Evolutionary conservation across 2,888 invertebrate species (phyloP).

Genomic region (Netelia inedita): DNA sequence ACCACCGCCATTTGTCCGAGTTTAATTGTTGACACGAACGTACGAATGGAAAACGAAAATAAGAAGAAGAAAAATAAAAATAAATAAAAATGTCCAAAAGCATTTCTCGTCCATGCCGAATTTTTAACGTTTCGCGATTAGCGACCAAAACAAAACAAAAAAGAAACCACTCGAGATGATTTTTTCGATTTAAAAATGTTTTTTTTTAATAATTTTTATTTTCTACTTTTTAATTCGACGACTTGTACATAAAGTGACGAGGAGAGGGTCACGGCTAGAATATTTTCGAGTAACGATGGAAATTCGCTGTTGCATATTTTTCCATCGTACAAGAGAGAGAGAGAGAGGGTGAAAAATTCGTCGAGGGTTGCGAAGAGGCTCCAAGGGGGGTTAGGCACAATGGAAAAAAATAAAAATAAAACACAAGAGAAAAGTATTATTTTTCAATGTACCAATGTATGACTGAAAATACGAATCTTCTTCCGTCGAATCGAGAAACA

Average conservation of each 20-base stretch:
- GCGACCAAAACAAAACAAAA: conserved; percentile 6
- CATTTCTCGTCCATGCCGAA: background rate
- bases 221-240: background rate
- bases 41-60: conserved; percentile 37
- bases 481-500: conserved; percentile 42
- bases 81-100: conserved; percentile 10
- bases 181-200: no score
- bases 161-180: background rate
- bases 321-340: conserved; percentile 22
- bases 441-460: conserved; percentile 54
- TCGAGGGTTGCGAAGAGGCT: background rate
- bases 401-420: background rate
- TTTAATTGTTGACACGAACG: conserved; percentile 40
- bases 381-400: background rate
- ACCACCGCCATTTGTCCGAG: background rate
- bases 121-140: background rate
- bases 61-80: conserved; percentile 16
- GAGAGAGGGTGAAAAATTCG: background rate
- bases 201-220: background rate
- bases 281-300: conserved; percentile 62
- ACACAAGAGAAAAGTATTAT: conserved; percentile 64
- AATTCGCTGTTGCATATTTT: conserved; percentile 56
- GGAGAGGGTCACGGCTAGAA: conserved; percentile 43
- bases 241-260: conserved; percentile 55
- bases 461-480: conserved; percentile 59